phyloP scores from a whole-genome alignment of 2,113 vertebrate genomes.

The Petrocephalus microphthalmus region DNA sequence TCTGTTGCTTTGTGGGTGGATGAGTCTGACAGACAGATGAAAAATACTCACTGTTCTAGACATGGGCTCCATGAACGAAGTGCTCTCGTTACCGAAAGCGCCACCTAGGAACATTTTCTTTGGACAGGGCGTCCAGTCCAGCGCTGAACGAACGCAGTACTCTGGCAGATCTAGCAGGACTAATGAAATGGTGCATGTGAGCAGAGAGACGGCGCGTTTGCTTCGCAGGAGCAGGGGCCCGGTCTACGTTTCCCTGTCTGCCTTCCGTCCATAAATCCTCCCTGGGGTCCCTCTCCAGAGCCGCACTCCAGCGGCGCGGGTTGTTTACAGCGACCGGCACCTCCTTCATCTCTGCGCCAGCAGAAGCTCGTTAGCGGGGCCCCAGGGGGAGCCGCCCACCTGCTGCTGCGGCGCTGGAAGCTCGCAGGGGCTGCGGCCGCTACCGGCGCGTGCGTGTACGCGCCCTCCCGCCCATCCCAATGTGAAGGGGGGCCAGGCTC shows the following conservation, averaged over 20 bases:
- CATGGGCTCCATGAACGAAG: neutral
- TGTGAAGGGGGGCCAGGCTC: neutral
- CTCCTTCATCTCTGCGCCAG: slow-evolving; percentile 34
- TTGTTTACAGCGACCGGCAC: slow-evolving; percentile 13
- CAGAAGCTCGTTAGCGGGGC: slow-evolving; percentile 47
- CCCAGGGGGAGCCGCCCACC: slow-evolving; percentile 11
- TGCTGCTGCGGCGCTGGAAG: neutral
- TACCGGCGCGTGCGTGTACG: neutral
- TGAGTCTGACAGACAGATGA: neutral
- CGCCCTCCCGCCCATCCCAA: neutral
- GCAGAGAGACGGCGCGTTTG: neutral
- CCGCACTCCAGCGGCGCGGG: neutral
- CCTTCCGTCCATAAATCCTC: neutral
- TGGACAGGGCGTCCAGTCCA: neutral
- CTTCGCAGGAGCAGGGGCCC: neutral
- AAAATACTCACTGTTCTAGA: neutral
- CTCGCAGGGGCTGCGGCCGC: neutral
- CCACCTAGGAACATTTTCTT: neutral
- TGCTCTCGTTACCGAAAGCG: neutral
- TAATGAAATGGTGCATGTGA: neutral
- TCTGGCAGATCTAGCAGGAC: neutral
- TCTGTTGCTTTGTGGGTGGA: neutral
- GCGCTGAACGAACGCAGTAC: neutral
- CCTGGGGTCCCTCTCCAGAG: neutral
- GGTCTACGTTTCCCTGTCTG: neutral